phyloP scores from a whole-genome alignment of 2,888 invertebrate genomes.

The Drosophila neoperkinsi region DNA sequence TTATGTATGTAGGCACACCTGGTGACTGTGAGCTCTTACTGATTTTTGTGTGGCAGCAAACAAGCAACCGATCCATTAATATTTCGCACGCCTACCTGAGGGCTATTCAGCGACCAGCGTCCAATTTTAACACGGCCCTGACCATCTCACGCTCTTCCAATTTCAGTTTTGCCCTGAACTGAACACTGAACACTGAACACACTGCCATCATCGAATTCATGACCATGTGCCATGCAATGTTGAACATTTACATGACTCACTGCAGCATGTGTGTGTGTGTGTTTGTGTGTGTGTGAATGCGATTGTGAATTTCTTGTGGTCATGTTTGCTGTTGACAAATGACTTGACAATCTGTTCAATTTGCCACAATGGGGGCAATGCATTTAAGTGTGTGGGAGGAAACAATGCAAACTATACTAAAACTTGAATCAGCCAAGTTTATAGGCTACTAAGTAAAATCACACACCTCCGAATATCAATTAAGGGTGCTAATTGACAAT shows the following conservation, averaged over 20 bases:
- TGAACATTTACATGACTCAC: slow-evolving; percentile 46
- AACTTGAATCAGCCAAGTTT: background rate
- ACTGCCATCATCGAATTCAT: slow-evolving; percentile 42
- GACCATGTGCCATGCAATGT: slow-evolving; percentile 47
- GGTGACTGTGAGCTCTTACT: slow-evolving; percentile 23
- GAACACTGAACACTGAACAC: background rate
- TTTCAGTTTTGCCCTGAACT: slow-evolving; percentile 39
- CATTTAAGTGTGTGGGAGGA: background rate
- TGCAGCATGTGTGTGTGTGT: background rate
- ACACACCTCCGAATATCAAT: slow-evolving; percentile 25
- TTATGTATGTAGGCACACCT: slow-evolving; percentile 1
- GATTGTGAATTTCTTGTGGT: slow-evolving; percentile 22
- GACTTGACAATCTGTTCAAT: slow-evolving; percentile 19
- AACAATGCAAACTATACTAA: background rate
- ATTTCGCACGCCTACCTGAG: slow-evolving; percentile 43
- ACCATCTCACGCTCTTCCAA: slow-evolving; percentile 66
- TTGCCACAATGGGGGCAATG: slow-evolving; percentile 13
- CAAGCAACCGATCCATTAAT: slow-evolving; percentile 37
- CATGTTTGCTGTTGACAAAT: slow-evolving; percentile 22
- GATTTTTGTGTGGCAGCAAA: slow-evolving; percentile 25
- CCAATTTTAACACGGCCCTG: slow-evolving; percentile 57
- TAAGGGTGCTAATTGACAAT: slow-evolving; percentile 23
- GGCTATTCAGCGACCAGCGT: slow-evolving; percentile 35
- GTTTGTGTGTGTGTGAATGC: background rate
- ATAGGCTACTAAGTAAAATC: background rate